Conservation (phyloP, 2,888 invertebrate genomes). For the Campopleginae sp. region DNA sequence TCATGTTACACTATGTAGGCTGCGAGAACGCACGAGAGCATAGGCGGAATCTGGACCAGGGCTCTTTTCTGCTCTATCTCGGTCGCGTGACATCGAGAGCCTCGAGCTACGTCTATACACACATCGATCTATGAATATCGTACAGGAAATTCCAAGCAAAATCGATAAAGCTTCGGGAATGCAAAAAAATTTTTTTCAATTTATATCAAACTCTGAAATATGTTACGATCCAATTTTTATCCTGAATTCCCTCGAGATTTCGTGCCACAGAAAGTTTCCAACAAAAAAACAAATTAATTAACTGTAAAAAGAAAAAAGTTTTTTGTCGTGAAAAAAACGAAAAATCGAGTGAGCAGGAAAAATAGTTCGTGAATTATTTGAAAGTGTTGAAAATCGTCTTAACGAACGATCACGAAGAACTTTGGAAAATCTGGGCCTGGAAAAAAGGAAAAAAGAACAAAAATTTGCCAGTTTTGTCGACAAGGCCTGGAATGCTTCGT, state of each 20-base stretch:
- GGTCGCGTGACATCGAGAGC: slow-evolving; percentile 69
- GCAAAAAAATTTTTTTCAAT: neutral
- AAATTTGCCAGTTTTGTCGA: neutral
- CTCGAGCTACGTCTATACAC: slow-evolving; percentile 57
- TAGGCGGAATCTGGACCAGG: slow-evolving; percentile 66
- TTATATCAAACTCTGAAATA: neutral
- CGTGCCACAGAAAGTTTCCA: neutral
- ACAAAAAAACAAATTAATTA: neutral
- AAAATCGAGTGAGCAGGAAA: too few species aligned
- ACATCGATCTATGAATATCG: slow-evolving; percentile 5
- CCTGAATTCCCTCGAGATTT: neutral
- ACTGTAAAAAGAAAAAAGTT: neutral
- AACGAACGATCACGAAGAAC: neutral
- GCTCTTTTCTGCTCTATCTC: slow-evolving; percentile 61
- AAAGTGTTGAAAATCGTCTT: neutral
- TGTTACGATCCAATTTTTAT: too few species aligned
- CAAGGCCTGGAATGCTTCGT: neutral
- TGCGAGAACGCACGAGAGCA: slow-evolving; percentile 71
- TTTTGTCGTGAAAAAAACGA: too few species aligned
- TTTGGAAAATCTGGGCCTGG: neutral
- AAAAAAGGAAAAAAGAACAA: neutral
- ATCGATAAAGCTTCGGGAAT: neutral
- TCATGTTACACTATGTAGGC: slow-evolving; percentile 66
- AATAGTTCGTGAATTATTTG: neutral
- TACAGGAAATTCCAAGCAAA: neutral